phyloP scores from a whole-genome alignment of 1,140 invertebrate genomes.

The Manduca sexta region DNA sequence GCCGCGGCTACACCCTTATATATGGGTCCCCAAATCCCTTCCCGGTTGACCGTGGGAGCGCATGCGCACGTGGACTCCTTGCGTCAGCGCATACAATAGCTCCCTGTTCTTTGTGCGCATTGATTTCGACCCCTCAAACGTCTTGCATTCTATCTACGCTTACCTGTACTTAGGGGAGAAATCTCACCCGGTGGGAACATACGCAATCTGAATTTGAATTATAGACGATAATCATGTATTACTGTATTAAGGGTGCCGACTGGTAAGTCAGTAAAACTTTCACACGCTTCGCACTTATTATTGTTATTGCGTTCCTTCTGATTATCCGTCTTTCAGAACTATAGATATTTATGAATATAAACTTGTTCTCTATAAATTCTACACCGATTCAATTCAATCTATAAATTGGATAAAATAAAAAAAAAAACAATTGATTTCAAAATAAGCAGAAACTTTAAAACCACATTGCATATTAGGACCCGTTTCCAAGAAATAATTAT shows the following conservation, averaged over 20 bases:
- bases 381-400: too few species aligned
- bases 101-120: conserved; percentile 55
- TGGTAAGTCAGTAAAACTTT: conserved; percentile 41
- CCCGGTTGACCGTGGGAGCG: conserved; percentile 54
- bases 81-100: conserved; percentile 59
- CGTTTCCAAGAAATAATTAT: too few species aligned
- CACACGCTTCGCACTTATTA: conserved; percentile 48
- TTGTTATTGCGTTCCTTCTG: conserved; percentile 18
- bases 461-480: too few species aligned
- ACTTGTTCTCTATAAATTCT: too few species aligned
- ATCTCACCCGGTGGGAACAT: conserved; percentile 59
- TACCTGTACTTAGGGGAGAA: conserved; percentile 62
- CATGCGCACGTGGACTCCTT: conserved; percentile 59
- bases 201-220: conserved; percentile 59
- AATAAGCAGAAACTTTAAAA: too few species aligned
- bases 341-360: too few species aligned
- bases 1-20: conserved; percentile 37
- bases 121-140: conserved; percentile 60
- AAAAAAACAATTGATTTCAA: too few species aligned
- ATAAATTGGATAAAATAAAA: too few species aligned
- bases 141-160: conserved; percentile 56
- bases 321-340: too few species aligned
- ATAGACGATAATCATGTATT: conserved; percentile 44
- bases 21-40: conserved; percentile 46
- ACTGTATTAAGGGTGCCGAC: conserved; percentile 46